Evolutionary conservation across 2,113 vertebrate genomes (phyloP).

Genomic region (Phaethornis superciliosus): DNA sequence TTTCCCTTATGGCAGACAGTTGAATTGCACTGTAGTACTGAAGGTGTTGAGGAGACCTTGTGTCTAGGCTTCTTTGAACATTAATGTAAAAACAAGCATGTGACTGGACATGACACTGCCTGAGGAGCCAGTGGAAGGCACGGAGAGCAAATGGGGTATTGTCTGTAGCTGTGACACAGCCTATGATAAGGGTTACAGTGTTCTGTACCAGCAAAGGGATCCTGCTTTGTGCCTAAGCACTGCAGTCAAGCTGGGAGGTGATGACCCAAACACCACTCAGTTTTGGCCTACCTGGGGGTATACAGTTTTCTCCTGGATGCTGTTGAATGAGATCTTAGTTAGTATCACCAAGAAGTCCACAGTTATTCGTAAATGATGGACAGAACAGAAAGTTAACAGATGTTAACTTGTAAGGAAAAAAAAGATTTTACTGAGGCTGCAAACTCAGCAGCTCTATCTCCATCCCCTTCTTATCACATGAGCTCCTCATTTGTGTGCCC

Average conservation of each 20-base stretch:
- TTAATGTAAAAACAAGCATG: neutral
- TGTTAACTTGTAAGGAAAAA: neutral
- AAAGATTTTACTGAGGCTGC: neutral
- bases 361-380: neutral
- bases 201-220: neutral
- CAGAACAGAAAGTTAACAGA: neutral
- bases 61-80: neutral
- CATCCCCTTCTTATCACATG: neutral
- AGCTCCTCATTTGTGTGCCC: slow-evolving; percentile 30
- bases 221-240: neutral
- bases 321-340: neutral
- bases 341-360: neutral
- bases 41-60: neutral
- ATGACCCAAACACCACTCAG: neutral
- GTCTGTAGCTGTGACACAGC: neutral
- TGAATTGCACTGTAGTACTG: neutral
- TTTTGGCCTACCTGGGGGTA: neutral
- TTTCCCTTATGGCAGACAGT: neutral
- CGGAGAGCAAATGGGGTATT: neutral
- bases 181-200: neutral
- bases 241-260: neutral
- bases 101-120: neutral
- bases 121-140: neutral
- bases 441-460: neutral
- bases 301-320: neutral